These are phyloP conservation scores for Eublepharis macularius DNA, from an alignment of 2,113 vertebrate genomes.

Conservation along the genomic window DNA sequence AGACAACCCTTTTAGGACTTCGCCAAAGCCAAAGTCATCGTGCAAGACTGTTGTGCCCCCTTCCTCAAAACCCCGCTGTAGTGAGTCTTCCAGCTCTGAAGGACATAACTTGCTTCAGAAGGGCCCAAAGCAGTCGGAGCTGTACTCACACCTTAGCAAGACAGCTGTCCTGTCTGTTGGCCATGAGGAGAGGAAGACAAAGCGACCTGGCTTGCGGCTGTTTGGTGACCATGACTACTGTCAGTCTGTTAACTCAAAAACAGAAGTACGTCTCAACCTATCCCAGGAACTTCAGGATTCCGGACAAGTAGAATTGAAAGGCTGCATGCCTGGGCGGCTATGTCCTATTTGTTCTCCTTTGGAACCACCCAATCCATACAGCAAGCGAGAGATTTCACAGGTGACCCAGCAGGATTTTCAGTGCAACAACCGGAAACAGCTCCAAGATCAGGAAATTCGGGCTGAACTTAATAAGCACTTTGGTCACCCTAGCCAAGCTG, in stretches of 20 bases:
- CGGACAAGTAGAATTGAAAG: conserved; percentile 87
- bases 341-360: conserved; percentile 79
- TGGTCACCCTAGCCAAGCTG: conserved; percentile 88
- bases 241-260: conserved; percentile 89
- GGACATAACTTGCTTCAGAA: conserved; percentile 82
- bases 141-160: conserved; percentile 94
- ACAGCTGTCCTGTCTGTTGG: conserved; percentile 81
- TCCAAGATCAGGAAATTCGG: conserved; percentile 95
- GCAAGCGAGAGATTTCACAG: conserved; percentile 77
- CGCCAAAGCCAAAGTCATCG: conserved; percentile 94
- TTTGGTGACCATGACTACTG: conserved; percentile 99
- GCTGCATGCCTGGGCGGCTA: conserved; percentile 83
- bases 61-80: conserved; percentile 89
- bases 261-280: conserved; percentile 80
- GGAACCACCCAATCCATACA: conserved; percentile 74
- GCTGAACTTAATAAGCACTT: conserved; percentile 99
- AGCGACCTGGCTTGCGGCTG: conserved; percentile 83
- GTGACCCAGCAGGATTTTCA: conserved; percentile 75
- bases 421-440: conserved; percentile 84
- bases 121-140: conserved; percentile 91
- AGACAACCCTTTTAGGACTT: conserved; percentile 98
- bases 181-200: conserved; percentile 86
- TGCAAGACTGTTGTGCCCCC: conserved; percentile 90
- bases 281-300: conserved; percentile 85
- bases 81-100: conserved; percentile 83